Evolutionary conservation across 2,888 invertebrate genomes (phyloP).

Genomic region (Trachelus stipa): DNA sequence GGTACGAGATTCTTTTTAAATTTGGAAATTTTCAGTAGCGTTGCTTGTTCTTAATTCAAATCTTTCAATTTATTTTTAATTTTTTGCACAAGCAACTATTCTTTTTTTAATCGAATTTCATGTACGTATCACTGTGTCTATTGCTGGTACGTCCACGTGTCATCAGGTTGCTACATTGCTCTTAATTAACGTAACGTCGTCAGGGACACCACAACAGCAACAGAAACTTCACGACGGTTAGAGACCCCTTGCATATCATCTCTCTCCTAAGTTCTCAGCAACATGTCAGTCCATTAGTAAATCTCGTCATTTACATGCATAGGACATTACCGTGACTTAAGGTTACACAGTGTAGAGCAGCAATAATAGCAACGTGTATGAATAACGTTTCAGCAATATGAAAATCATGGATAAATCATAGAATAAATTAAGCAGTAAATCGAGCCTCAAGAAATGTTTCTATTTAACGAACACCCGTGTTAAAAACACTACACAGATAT

Average conservation of each 20-base stretch:
- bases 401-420: background rate
- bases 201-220: background rate
- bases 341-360: background rate
- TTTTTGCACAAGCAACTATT: too few species aligned
- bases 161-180: background rate
- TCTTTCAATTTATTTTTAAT: background rate
- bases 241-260: conserved; percentile 21
- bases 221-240: background rate
- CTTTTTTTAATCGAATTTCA: background rate
- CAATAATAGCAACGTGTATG: background rate
- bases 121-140: background rate
- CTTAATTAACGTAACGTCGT: conserved; percentile 1
- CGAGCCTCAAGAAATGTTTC: too few species aligned
- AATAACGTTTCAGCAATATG: background rate
- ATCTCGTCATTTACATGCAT: background rate
- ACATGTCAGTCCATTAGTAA: conserved; percentile 38
- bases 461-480: too few species aligned
- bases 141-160: background rate
- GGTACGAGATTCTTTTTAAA: background rate
- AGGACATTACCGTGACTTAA: background rate
- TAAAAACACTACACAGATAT: too few species aligned
- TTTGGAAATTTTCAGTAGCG: background rate
- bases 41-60: background rate
- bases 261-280: conserved; percentile 38
- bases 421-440: too few species aligned